Evolutionary conservation across 2,888 invertebrate genomes (phyloP).

Genomic region (Callinectes sapidus): DNA sequence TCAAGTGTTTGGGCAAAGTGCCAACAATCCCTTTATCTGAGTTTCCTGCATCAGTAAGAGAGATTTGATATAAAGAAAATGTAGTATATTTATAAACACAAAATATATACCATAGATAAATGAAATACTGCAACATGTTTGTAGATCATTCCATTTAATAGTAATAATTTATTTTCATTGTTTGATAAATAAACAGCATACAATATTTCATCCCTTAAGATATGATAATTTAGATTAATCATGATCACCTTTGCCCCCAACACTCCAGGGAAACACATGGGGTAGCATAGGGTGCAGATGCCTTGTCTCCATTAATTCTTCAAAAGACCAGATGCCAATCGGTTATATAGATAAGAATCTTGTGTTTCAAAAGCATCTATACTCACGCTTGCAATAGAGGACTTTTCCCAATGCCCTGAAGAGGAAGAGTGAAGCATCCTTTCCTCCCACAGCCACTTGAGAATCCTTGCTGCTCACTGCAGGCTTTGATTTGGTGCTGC

Average conservation of each 20-base stretch:
- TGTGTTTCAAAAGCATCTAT: neutral
- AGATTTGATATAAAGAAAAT: neutral
- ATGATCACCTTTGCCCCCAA: no score
- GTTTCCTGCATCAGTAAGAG: slow-evolving; percentile 16
- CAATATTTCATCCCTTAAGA: no score
- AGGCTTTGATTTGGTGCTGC: slow-evolving; percentile 13
- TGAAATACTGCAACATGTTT: neutral
- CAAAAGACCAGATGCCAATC: no score
- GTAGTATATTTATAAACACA: no score
- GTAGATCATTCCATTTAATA: neutral
- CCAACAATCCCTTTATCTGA: slow-evolving; percentile 43
- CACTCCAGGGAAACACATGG: no score
- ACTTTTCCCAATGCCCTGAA: slow-evolving; percentile 78
- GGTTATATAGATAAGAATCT: neutral
- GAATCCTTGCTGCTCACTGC: neutral
- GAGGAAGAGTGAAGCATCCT: slow-evolving; percentile 76
- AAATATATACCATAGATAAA: neutral
- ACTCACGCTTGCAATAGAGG: slow-evolving; percentile 77
- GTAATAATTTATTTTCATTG: neutral
- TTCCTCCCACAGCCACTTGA: slow-evolving; percentile 58
- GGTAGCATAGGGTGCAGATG: no score
- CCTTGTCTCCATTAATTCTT: no score
- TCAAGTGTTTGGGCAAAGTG: slow-evolving; percentile 58
- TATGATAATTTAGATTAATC: no score
- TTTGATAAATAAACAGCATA: neutral